Percentiles rank a stretch among this genome's conserved stretches.
These are phyloP conservation scores for Melanitta fusca DNA, from an alignment of 2,797 vertebrate genomes.

Conservation along the genomic window DNA sequence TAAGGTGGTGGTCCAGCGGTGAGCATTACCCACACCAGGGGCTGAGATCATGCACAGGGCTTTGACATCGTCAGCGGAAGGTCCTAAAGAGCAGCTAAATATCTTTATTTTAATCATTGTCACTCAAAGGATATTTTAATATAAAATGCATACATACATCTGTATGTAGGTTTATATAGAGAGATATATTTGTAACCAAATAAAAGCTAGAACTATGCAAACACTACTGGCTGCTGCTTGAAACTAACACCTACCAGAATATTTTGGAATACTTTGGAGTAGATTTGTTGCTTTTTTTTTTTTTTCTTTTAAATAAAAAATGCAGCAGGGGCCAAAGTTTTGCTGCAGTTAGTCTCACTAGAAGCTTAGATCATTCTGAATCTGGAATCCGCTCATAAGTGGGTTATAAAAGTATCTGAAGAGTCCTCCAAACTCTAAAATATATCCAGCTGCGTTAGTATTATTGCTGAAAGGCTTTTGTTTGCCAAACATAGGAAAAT, in stretches of 20 bases:
- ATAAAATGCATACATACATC: not conserved
- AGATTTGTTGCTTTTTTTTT: not conserved
- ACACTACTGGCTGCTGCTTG: constrained; percentile 45
- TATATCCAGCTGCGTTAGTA: not conserved
- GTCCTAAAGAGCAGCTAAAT: not conserved
- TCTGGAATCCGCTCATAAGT: not conserved
- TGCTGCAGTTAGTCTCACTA: constrained; percentile 10
- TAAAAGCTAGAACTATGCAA: constrained; percentile 68
- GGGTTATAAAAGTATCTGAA: not conserved
- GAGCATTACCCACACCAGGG: not conserved
- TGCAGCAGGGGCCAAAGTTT: constrained; percentile 13
- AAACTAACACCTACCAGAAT: constrained; percentile 3
- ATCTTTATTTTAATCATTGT: not conserved
- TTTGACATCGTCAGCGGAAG: not conserved
- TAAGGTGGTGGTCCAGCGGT: not conserved
- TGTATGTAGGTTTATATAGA: not conserved
- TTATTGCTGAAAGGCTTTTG: constrained; percentile 5
- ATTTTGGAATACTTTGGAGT: constrained; percentile 3
- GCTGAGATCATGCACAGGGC: not conserved
- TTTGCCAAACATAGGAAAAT: not conserved
- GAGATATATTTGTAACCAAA: constrained; percentile 53
- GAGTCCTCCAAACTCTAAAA: constrained; percentile 28
- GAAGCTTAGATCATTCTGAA: not conserved
- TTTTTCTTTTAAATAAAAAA: not conserved
- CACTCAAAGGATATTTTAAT: constrained; percentile 33